These are phyloP conservation scores for Plectrocnemia conspersa DNA, from an alignment of 1,140 invertebrate genomes.

Conservation along the genomic window DNA sequence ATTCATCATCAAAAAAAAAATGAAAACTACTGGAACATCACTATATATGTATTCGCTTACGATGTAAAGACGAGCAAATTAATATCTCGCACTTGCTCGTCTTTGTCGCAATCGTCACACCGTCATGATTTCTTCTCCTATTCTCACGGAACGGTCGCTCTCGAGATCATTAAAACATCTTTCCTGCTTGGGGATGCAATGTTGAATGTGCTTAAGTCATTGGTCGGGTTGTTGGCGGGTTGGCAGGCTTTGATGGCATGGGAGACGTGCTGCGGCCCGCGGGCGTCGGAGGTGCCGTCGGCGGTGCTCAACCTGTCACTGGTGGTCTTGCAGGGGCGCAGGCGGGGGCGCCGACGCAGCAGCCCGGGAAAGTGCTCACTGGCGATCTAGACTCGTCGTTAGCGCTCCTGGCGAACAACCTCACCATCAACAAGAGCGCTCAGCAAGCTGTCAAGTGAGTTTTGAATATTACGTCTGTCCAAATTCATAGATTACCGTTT, in stretches of 20 bases:
- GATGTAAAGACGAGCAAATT: too few relatives aligned
- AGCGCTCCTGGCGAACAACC: slow-evolving; percentile 84
- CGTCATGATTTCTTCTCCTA: too few relatives aligned
- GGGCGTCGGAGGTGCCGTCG: slow-evolving; percentile 41
- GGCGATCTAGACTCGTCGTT: slow-evolving; percentile 89
- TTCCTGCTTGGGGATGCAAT: slow-evolving; percentile 18
- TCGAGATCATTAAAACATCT: too few relatives aligned
- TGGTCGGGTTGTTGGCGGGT: slow-evolving; percentile 20
- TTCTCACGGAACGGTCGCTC: too few relatives aligned
- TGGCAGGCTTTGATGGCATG: slow-evolving; percentile 65
- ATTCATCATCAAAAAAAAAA: too few relatives aligned
- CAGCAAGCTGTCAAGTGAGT: slow-evolving; percentile 39
- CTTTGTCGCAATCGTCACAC: too few relatives aligned
- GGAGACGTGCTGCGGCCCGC: slow-evolving; percentile 64
- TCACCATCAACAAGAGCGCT: slow-evolving; percentile 82
- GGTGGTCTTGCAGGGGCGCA: slow-evolving; percentile 41
- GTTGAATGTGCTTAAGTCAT: slow-evolving; percentile 20
- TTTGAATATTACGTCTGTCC: not conserved
- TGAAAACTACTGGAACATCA: too few relatives aligned
- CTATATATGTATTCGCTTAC: too few relatives aligned
- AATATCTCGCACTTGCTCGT: too few relatives aligned
- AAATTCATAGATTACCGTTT: not conserved
- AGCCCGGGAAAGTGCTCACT: slow-evolving; percentile 71
- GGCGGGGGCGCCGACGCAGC: slow-evolving; percentile 30
- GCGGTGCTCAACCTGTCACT: slow-evolving; percentile 39